A percentile compares a stretch with the other conserved stretches of the same genome.
Conservation (phyloP, 2,888 invertebrate species). For the Erebia aethiops region DNA sequence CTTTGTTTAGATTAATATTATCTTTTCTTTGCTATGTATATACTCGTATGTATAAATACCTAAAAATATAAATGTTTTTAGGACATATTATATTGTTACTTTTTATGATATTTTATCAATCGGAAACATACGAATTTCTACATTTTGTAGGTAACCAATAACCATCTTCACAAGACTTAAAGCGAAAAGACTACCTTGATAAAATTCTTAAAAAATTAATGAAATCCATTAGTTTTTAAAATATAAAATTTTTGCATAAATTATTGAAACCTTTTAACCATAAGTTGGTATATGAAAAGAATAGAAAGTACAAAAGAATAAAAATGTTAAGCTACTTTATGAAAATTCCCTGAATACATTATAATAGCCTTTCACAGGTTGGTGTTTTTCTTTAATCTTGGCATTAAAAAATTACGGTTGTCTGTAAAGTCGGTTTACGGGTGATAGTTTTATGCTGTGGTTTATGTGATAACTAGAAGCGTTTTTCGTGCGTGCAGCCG, state of each 20-base stretch:
- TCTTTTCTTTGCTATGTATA: too few relatives aligned
- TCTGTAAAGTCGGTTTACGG: too few relatives aligned
- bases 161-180: not conserved
- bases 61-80: not conserved
- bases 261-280: conserved; percentile 6
- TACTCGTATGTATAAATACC: too few relatives aligned
- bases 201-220: conserved; percentile 2
- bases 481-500: too few relatives aligned
- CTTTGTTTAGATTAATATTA: too few relatives aligned
- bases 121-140: too few relatives aligned
- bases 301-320: not conserved
- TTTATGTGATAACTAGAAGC: too few relatives aligned
- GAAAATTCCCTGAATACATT: not conserved
- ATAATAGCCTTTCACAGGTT: not conserved
- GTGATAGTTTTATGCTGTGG: too few relatives aligned
- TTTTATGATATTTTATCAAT: not conserved
- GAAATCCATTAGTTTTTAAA: conserved; percentile 7
- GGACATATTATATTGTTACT: not conserved
- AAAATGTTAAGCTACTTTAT: conserved; percentile 5
- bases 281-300: not conserved
- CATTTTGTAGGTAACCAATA: not conserved
- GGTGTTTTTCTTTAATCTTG: too few relatives aligned
- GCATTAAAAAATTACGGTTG: too few relatives aligned
- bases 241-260: conserved; percentile 2
- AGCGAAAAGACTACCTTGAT: not conserved